Base-by-base conservation (phyloP, 2,888 invertebrate species). In the Epinotia bilunana region DNA sequence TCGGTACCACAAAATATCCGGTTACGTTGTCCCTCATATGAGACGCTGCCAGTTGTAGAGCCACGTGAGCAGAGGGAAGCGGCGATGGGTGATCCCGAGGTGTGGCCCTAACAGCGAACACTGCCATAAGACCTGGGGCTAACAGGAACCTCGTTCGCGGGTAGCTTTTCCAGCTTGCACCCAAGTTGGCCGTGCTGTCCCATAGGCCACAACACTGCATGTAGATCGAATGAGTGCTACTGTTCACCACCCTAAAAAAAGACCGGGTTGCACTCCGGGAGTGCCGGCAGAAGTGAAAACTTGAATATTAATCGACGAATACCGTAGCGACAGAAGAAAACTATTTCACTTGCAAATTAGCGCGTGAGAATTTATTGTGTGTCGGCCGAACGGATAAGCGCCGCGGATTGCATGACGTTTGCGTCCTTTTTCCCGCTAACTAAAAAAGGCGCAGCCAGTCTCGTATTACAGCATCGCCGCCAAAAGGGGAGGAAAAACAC, bases 111-210 rank as follows among this genome's bases (percentile, higher is more conserved):
- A 92, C 78, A 55, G 72, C 81, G 1, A 92, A 61, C 18, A 84
- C 80, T 4, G 83, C 81, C 6, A 71, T 80, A 13, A 91, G 78
- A 1, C 93, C 93, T 55, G 92, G 87, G 3, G 91, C 86, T 18
- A 92, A 73, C 39, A 84, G 83, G 71, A 88, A 82, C 77, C 90
- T 86, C 33, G 86, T 90, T n/a, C 82, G 86, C 4, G 91, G 91
- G 23, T 79, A 84, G 76, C 86, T 86, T 20, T 77, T 62, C 91
- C 91, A 92, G 60, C 84, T 84, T 0, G 91, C 91, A 0, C 90
- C 90, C 5, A 87, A 79, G 3, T 85, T 82, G 3, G 86, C 87
- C 0, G 77, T 81, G 0, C 86, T 88, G 33, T 86, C 81, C 88
- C 89, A 90, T 3, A 92, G 73, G 0, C 89, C 89, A 76, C 88